Conservation (phyloP, 2,113 vertebrate genomes). For the Macheiramphus alcinus region DNA sequence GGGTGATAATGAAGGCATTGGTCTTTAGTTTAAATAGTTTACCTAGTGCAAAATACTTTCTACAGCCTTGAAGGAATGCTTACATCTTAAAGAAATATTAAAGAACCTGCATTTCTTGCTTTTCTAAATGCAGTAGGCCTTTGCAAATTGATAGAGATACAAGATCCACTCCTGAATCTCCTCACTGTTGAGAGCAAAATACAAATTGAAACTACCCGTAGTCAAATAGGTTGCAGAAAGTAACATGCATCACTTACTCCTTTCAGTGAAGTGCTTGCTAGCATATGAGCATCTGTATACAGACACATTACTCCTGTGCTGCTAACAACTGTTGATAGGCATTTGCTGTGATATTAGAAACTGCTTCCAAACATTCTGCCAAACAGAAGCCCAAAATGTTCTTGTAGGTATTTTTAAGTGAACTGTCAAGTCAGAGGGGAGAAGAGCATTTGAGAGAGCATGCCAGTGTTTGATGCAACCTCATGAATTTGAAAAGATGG, state of each 20-base stretch:
- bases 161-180: not conserved
- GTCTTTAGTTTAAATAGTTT: not conserved
- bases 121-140: not conserved
- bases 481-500: not conserved
- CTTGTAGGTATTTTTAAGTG: conserved; percentile 6
- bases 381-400: not conserved
- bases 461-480: not conserved
- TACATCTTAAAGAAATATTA: not conserved
- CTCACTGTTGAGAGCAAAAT: not conserved
- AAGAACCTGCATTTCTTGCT: not conserved
- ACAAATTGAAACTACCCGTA: not conserved
- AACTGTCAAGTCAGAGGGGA: conserved; percentile 10
- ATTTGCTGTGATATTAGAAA: not conserved
- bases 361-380: conserved; percentile 13
- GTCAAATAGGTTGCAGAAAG: not conserved
- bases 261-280: not conserved
- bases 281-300: not conserved
- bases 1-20: not conserved
- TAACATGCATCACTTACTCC: not conserved
- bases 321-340: not conserved
- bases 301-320: not conserved
- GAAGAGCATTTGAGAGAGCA: not conserved
- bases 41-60: not conserved
- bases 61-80: not conserved
- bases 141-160: not conserved